These are phyloP conservation scores for Oryzias javanicus DNA, from an alignment of 2,113 vertebrate species.

Conservation along the genomic window DNA sequence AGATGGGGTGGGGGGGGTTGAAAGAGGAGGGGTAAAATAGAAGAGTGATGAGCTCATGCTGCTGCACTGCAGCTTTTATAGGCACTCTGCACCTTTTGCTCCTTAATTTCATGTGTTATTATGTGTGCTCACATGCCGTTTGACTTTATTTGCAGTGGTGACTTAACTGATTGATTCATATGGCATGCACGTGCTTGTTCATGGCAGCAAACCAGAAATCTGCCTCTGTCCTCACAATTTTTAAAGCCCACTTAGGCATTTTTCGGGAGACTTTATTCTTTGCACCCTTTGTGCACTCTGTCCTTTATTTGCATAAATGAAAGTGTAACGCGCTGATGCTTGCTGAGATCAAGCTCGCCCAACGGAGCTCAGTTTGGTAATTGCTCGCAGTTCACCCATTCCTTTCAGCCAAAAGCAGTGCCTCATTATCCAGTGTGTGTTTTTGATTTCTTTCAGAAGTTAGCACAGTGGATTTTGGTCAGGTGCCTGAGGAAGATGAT, in stretches of 20 bases:
- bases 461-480: slow-evolving; percentile 16
- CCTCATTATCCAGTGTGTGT: slow-evolving; percentile 28
- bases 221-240: no score
- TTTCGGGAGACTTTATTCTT: no score
- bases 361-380: slow-evolving; percentile 23
- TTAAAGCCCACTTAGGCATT: no score
- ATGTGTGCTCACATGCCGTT: slow-evolving; percentile 8
- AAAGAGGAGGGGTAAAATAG: slow-evolving; percentile 29
- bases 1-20: slow-evolving; percentile 2
- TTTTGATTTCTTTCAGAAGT: slow-evolving; percentile 46
- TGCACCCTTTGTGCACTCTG: neutral
- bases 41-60: slow-evolving; percentile 75
- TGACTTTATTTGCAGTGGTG: neutral
- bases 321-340: slow-evolving; percentile 5
- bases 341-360: slow-evolving; percentile 20
- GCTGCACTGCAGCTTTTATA: slow-evolving; percentile 73
- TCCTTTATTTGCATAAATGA: slow-evolving; percentile 30
- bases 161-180: neutral
- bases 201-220: no score
- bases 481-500: slow-evolving; percentile 12
- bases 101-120: slow-evolving; percentile 15
- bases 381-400: slow-evolving; percentile 29
- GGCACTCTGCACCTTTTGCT: slow-evolving; percentile 52
- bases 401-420: slow-evolving; percentile 19
- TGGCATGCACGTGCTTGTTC: neutral